Conservation (phyloP, 2,113 vertebrate genomes). For the Gavialis gangeticus region DNA sequence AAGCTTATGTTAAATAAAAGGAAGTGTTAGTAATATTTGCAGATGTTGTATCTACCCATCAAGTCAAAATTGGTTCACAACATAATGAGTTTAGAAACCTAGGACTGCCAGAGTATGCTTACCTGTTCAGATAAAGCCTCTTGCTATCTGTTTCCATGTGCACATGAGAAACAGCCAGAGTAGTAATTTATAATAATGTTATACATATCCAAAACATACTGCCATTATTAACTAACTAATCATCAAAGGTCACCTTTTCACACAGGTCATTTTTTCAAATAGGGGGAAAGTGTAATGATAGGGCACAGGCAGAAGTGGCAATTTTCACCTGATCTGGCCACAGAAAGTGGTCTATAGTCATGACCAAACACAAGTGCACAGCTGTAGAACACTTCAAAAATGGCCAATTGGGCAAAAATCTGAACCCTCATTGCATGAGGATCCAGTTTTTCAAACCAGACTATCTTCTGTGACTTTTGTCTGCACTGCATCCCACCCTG, state of each 20-base stretch:
- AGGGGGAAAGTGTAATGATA: background rate
- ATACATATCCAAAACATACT: background rate
- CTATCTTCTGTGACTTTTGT: too few relatives aligned
- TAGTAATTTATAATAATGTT: background rate
- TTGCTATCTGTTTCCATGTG: background rate
- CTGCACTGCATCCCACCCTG: too few relatives aligned
- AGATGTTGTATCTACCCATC: slow-evolving; percentile 46
- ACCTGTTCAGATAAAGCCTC: background rate
- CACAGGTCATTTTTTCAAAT: background rate
- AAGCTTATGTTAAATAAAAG: slow-evolving; percentile 60
- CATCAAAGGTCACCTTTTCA: background rate
- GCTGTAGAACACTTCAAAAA: too few relatives aligned
- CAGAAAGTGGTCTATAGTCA: too few relatives aligned
- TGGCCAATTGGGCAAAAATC: too few relatives aligned
- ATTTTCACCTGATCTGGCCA: too few relatives aligned
- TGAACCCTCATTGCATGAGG: too few relatives aligned
- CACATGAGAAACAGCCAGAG: background rate
- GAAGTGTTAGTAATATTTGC: slow-evolving; percentile 22
- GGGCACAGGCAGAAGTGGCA: background rate
- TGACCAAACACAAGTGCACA: too few relatives aligned
- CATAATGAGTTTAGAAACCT: slow-evolving; percentile 18
- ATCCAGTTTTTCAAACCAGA: too few relatives aligned
- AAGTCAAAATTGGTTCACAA: slow-evolving; percentile 38
- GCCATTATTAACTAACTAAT: slow-evolving; percentile 8
- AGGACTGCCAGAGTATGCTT: background rate